A percentile compares a stretch with the other conserved stretches of the same genome.
These are phyloP conservation scores for Sylvilagus floridanus DNA, from an alignment of 2,797 vertebrate species.

Conservation along the genomic window DNA sequence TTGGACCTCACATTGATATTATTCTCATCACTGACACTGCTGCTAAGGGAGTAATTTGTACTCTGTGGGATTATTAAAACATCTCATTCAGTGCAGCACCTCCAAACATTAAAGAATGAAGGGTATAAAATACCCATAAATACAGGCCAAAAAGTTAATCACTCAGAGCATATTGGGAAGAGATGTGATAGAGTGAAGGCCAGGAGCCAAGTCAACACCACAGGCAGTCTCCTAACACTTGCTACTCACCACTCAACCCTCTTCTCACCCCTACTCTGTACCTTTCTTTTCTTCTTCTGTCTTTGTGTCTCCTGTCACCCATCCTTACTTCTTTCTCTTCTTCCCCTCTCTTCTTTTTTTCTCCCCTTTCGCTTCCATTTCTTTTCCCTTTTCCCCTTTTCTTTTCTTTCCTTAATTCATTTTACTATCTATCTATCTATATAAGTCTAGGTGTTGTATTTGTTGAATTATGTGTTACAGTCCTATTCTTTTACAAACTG, in stretches of 20 bases:
- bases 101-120: conserved; percentile 38
- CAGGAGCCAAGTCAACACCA: not conserved
- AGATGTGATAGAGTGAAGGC: not conserved
- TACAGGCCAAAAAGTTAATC: not conserved
- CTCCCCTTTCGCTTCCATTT: not conserved
- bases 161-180: not conserved
- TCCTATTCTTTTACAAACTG: not conserved
- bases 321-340: not conserved
- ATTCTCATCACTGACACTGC: not conserved
- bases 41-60: not conserved
- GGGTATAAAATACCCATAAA: conserved; percentile 2
- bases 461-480: not conserved
- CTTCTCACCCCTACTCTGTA: no score
- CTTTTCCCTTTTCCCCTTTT: not conserved
- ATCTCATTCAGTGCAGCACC: not conserved
- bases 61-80: not conserved
- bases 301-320: not conserved
- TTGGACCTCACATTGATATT: conserved; percentile 29
- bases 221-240: not conserved
- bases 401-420: not conserved
- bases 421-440: not conserved
- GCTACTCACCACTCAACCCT: not conserved
- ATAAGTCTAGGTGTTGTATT: not conserved
- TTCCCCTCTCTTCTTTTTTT: not conserved
- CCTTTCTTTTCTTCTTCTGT: not conserved